Conservation (phyloP, 1,140 invertebrate genomes). For the Orussus abietinus region DNA sequence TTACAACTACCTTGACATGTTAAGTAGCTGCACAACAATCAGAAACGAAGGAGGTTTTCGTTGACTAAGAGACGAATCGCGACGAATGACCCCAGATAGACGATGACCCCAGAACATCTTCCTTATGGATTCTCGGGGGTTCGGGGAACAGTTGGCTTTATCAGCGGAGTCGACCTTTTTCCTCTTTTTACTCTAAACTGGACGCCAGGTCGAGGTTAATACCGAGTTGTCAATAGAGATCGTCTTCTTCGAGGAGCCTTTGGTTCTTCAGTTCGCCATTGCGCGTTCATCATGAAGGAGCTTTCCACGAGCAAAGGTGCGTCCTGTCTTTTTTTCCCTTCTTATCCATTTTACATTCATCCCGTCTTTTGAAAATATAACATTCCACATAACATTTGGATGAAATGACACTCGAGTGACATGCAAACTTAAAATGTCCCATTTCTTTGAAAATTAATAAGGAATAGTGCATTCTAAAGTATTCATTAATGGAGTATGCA, state of each 20-base stretch:
- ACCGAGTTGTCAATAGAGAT: constrained; percentile 5
- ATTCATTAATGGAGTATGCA: too few relatives aligned
- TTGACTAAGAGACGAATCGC: too few relatives aligned
- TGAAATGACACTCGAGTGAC: too few relatives aligned
- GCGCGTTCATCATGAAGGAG: constrained; percentile 23
- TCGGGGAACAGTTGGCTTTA: constrained; percentile 11
- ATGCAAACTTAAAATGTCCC: too few relatives aligned
- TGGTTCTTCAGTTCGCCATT: constrained; percentile 11
- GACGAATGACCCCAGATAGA: constrained; percentile 14
- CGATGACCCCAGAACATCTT: constrained; percentile 11
- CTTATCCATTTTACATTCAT: too few relatives aligned
- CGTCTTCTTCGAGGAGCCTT: constrained; percentile 8
- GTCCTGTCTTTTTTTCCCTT: neutral
- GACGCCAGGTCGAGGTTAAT: constrained; percentile 18
- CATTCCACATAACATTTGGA: too few relatives aligned
- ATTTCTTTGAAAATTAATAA: too few relatives aligned
- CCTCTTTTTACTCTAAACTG: constrained; percentile 17
- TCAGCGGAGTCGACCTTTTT: constrained; percentile 12
- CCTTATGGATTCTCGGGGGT: neutral
- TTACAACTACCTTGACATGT: too few relatives aligned
- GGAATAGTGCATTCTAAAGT: too few relatives aligned
- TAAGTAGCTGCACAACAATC: too few relatives aligned
- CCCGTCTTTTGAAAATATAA: too few relatives aligned
- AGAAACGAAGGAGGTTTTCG: too few relatives aligned
- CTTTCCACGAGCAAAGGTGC: constrained; percentile 13